Evolutionary conservation across 2,888 invertebrate genomes (phyloP), one percentile per base, ranked within the genome.

Genomic region (Lithophane leautieri): DNA sequence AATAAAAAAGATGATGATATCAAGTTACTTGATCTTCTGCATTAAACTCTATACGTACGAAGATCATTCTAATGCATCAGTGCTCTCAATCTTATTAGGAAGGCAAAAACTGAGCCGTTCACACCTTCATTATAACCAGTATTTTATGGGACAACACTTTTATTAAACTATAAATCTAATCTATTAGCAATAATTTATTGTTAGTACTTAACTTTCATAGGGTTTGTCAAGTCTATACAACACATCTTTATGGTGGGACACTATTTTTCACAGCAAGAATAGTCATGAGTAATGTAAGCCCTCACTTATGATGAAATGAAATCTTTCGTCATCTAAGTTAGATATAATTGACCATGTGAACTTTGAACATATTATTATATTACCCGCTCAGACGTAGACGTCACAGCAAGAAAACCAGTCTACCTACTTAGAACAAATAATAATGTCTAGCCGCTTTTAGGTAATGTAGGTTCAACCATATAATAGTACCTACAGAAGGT

Each of bases 61-160:
- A 67, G 28, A 76, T 72, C 67, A 65, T 72, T 76, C 16, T 44
- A 66, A 76, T 50, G 77, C 72, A 70, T 75, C 68, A 34, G n/a
- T 34, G 60, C 60, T 75, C 62, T 67, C 52, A 60, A 76, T 66
- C 62, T 73, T 40, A 66, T 65, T 34, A 61, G 52, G 61, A n/a
- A 70, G n/a, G 62, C 62, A 79, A 80, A 85, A 81, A 85, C 76
- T 63, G 56, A 47, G 40, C 28, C 0, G 58, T 62, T 61, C 52
- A 60, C 65, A 74, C 61, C 71, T 78, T 78, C 54, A 78, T 84
- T 80, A 69, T 67, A 65, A 69, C 50, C 42, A 56, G 71, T 65
- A 42, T 52, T 19, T 8, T 42, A n/a, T 54, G 12, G 6, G 25
- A 11, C 16, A 40, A 54, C 28, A 44, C 19, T 12, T 28, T 28